Conservation (phyloP, 2,888 invertebrate genomes). For the Drosophila quasianomalipes region DNA sequence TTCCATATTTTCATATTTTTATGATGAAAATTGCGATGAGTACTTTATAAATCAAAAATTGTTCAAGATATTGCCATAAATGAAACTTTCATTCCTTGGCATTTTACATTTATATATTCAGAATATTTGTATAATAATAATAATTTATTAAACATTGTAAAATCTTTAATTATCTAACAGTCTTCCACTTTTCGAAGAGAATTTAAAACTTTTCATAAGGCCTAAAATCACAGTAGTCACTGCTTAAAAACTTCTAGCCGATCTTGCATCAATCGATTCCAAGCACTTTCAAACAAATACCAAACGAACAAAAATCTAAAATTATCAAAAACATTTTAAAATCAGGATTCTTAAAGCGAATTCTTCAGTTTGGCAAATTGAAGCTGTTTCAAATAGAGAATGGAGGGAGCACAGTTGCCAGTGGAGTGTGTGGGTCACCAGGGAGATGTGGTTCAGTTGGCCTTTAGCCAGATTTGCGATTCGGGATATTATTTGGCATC, state of each 20-base stretch:
- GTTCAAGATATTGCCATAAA: background rate
- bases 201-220: background rate
- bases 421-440: slow-evolving; percentile 44
- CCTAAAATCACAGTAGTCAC: background rate
- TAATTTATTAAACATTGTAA: background rate
- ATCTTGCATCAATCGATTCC: background rate
- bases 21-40: too few species aligned
- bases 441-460: slow-evolving; percentile 42
- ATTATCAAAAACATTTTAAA: background rate
- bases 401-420: slow-evolving; percentile 26
- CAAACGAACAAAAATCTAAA: background rate
- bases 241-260: background rate
- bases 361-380: too few species aligned
- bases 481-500: slow-evolving; percentile 56
- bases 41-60: background rate
- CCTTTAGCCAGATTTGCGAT: slow-evolving; percentile 43
- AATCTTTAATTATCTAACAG: background rate
- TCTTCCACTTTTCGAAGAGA: too few species aligned
- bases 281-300: background rate
- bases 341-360: background rate
- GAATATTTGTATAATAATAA: background rate
- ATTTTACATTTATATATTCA: background rate
- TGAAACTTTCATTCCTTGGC: background rate
- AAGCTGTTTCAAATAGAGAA: background rate
- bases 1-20: too few species aligned